Conservation (phyloP, 2,888 invertebrate species). For the Melitaea athalia region DNA sequence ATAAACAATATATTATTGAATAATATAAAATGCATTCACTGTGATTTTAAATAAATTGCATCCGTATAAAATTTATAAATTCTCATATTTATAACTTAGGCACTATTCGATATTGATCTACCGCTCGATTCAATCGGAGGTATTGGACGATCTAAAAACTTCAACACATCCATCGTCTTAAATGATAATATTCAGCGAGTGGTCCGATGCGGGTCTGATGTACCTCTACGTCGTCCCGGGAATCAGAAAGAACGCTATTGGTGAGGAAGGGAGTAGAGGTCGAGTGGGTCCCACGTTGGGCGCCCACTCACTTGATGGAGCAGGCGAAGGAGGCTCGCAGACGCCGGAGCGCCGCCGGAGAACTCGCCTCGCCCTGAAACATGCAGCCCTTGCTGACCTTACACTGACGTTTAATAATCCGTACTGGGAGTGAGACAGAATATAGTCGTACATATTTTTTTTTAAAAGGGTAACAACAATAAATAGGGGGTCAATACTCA, state of each 20-base stretch:
- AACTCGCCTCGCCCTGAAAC: conserved; percentile 37
- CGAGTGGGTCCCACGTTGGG: neutral
- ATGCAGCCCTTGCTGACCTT: neutral
- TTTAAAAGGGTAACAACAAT: too few species aligned
- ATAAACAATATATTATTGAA: neutral
- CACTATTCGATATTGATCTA: neutral
- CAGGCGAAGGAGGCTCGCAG: conserved; percentile 72
- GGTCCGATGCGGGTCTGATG: neutral
- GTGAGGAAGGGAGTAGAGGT: neutral
- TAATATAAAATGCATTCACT: neutral
- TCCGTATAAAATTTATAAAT: conserved; percentile 8
- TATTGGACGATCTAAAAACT: neutral
- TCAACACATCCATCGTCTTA: neutral
- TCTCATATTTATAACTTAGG: neutral
- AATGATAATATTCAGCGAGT: neutral
- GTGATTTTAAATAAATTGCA: neutral
- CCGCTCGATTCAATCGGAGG: neutral
- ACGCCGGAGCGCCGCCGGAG: conserved; percentile 49
- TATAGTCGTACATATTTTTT: too few species aligned
- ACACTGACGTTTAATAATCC: too few species aligned
- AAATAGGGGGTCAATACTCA: too few species aligned
- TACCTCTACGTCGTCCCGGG: neutral
- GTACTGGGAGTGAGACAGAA: too few species aligned
- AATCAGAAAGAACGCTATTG: neutral
- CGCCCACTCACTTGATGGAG: conserved; percentile 62